Percentiles rank a stretch among this genome's conserved stretches.
These are phyloP conservation scores for Trachops cirrhosus DNA, from an alignment of 2,797 vertebrate genomes.

Conservation along the genomic window DNA sequence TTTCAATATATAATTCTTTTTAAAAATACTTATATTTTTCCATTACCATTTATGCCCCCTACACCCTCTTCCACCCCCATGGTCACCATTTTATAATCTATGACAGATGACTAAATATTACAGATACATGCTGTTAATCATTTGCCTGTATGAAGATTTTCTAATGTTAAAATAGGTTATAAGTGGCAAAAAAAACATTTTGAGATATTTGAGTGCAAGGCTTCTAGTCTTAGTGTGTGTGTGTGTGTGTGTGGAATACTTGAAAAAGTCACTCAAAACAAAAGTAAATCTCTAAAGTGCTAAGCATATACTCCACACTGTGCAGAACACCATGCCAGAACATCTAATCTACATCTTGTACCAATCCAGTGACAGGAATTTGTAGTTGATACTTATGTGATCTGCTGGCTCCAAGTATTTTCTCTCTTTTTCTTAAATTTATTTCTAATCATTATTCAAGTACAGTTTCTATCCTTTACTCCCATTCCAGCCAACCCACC, in stretches of 20 bases:
- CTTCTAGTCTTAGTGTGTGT: background rate
- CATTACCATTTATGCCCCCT: no score
- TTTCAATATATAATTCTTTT: background rate
- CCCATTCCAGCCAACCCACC: no score
- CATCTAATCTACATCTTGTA: background rate
- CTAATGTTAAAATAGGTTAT: background rate
- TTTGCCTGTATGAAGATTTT: slow-evolving; percentile 12
- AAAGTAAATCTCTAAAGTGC: background rate
- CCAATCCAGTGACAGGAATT: background rate
- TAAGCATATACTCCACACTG: background rate
- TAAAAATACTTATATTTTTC: no score
- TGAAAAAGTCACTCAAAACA: background rate
- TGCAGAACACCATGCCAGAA: background rate
- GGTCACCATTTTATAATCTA: background rate
- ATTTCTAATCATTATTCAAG: no score
- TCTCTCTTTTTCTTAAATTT: no score
- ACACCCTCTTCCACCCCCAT: background rate
- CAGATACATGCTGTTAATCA: background rate
- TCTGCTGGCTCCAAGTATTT: background rate
- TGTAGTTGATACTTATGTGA: background rate
- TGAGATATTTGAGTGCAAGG: background rate
- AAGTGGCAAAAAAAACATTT: background rate
- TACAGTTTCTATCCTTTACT: no score
- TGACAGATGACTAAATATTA: background rate
- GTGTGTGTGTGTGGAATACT: background rate